Conservation (phyloP, 2,888 invertebrate genomes). For the Mythimna vitellina region DNA sequence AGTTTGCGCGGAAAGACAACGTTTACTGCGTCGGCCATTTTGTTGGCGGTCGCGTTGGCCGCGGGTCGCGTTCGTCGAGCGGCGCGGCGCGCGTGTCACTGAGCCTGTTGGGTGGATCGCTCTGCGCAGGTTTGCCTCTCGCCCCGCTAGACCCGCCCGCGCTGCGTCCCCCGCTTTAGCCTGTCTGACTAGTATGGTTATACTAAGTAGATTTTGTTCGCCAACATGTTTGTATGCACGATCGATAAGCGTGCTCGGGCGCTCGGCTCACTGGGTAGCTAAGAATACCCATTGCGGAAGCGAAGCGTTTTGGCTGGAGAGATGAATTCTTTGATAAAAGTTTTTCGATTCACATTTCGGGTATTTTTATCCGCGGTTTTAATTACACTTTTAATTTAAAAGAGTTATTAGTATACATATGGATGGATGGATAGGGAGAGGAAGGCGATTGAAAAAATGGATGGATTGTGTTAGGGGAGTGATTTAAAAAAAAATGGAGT, state of each 20-base stretch:
- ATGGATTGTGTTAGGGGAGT: no score
- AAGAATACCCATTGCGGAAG: slow-evolving; percentile 1
- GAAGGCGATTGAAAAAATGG: no score
- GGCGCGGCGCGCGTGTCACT: slow-evolving; percentile 84
- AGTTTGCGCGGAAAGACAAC: slow-evolving; percentile 82
- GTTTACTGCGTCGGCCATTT: slow-evolving; percentile 72
- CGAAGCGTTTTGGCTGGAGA: neutral
- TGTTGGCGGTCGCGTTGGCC: slow-evolving; percentile 50
- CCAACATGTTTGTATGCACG: slow-evolving; percentile 52
- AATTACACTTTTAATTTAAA: no score
- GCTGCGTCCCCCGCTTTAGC: slow-evolving; percentile 29
- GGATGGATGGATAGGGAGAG: no score
- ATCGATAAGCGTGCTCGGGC: slow-evolving; percentile 51
- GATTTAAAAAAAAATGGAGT: no score
- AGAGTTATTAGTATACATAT: no score
- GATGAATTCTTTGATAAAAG: neutral
- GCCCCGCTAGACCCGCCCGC: slow-evolving; percentile 6
- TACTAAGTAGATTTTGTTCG: slow-evolving; percentile 45
- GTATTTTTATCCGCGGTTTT: neutral
- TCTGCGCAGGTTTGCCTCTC: slow-evolving; percentile 41
- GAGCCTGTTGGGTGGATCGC: slow-evolving; percentile 67
- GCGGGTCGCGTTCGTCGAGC: slow-evolving; percentile 73
- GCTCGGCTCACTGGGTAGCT: slow-evolving; percentile 11
- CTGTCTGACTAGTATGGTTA: slow-evolving; percentile 12
- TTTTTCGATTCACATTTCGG: neutral